Conservation (phyloP, 1,140 invertebrate species). For the Sesamia nonagrioides region DNA sequence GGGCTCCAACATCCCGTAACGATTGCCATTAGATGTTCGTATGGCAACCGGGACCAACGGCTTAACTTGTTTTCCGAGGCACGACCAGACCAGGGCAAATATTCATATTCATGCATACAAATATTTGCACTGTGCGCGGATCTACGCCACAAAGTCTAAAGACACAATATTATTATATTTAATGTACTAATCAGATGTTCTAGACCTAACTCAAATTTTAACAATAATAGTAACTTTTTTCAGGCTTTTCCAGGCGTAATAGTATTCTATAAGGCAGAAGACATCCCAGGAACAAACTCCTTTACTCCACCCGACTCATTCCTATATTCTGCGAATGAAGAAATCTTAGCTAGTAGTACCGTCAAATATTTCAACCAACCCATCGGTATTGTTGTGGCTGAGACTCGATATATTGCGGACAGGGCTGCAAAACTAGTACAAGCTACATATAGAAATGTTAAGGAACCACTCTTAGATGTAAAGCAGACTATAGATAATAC, state of each 20-base stretch:
- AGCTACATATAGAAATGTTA: conserved; percentile 76
- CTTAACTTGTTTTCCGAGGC: too few species aligned
- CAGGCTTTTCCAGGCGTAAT: conserved; percentile 90
- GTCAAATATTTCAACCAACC: conserved; percentile 91
- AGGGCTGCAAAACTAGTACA: conserved; percentile 90
- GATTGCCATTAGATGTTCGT: too few species aligned
- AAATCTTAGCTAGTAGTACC: conserved; percentile 83
- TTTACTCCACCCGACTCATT: conserved; percentile 73
- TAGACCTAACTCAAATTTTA: too few species aligned
- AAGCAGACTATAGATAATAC: not conserved
- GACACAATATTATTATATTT: too few species aligned
- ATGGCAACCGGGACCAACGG: too few species aligned
- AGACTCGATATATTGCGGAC: conserved; percentile 88
- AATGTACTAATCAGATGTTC: not conserved
- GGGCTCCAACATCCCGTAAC: too few species aligned
- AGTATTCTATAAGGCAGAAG: conserved; percentile 91
- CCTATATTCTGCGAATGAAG: conserved; percentile 76
- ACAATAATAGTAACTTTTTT: conserved; percentile 55
- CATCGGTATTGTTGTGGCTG: conserved; percentile 91
- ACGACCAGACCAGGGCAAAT: too few species aligned
- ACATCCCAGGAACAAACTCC: conserved; percentile 92
- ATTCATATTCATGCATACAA: too few species aligned
- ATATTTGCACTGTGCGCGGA: too few species aligned
- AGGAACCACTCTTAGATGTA: conserved; percentile 17
- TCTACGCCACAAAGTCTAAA: too few species aligned